Evolutionary conservation across 2,113 vertebrate species (phyloP), one percentile per base, ranked within the genome.

Genomic region (Grantiella picta): DNA sequence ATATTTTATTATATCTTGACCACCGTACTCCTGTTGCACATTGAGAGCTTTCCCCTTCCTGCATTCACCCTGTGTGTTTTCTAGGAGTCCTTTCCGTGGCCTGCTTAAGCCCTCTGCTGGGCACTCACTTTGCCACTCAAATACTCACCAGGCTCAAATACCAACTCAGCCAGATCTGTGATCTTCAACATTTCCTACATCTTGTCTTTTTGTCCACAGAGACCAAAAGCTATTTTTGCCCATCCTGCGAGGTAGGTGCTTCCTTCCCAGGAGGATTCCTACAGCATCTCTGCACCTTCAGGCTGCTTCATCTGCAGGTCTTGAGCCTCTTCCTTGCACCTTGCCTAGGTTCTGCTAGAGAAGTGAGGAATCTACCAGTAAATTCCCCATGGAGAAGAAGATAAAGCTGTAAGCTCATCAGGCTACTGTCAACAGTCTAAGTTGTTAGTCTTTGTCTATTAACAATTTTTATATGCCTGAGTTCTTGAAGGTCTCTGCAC

Each of bases 11-110:
- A 2, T 29, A 17, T 47, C 38, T 54, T 35, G 12, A 69, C 36
- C 40, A 38, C 6, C 0, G 0, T 52, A 53, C 19, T 79, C 24
- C 6, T 2, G 1, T 12, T 72, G 40, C 13, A 31, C 8, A 0
- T 3, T 20, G 15, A 85, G 61, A 72, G 33, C 27, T 36, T 63
- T 84, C 23, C 65, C 22, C n/a, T 76, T 35, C 42, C 56, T 64
- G 7, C 27, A 33, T 22, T 18, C 23, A 54, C 11, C 4, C 12
- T 29, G 8, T 24, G 31, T n/a, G 28, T 7, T 9, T 78, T 89
- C 68, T 45, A 52, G 29, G 17, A 56, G 9, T n/a, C 18, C 23
- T 38, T 66, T 63, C 28, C 21, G 20, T 35, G 75, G 68, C 65
- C 75, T 94, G 18, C 59, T 52, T 90, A 49, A 96, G 79, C 63